Base-by-base conservation (phyloP, 2,797 vertebrate genomes). In the Hapalemur alaotrensis region DNA sequence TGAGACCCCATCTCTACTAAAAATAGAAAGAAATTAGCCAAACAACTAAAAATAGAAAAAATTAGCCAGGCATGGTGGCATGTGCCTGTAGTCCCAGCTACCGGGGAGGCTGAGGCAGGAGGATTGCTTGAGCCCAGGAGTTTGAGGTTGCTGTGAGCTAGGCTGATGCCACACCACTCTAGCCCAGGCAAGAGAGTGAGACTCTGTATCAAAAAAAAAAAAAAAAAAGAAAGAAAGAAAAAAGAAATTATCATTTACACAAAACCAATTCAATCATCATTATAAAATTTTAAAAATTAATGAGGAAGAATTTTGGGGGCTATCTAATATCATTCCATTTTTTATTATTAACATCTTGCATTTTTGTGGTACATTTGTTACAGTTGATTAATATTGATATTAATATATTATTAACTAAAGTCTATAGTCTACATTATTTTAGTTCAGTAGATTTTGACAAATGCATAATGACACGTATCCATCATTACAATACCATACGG, bases 281-380 rank as follows among this genome's bases (percentile, higher is more conserved):
- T 82, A 79, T 76, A 83, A 93, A 61, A 11, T 38, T 50, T 38
- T 9, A 65, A 70, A 76, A 38, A 87, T 57, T 7, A 84, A 32
- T 57, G 18, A 87, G 6, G 23, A 92, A 79, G 28, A 48, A 92
- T 94, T 69, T 50, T 54, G 32, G 4, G 10, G 23, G 41, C 10
- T 91, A 63, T 61, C 20, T 75, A 92, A 3, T 50, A 93, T 82
- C 70, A 86, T 90, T 96, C 90, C 73, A 91, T 67, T 93, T 93
- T 65, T n/a, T 8, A 65, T n/a, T n/a, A n/a, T 18, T n/a, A 32
- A 65, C 63, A 65, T 65, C 32, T n/a, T 65, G n/a, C 32, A 18
- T 32, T 17, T 65, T n/a, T n/a, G 15, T 65, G 63, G 63, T 32
- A 63, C 59, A 63, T 30, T 63, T 63, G 59, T 63, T 63, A 63